phyloP scores from a whole-genome alignment of 1,140 invertebrate species.

The Ditylenchus dipsaci region DNA sequence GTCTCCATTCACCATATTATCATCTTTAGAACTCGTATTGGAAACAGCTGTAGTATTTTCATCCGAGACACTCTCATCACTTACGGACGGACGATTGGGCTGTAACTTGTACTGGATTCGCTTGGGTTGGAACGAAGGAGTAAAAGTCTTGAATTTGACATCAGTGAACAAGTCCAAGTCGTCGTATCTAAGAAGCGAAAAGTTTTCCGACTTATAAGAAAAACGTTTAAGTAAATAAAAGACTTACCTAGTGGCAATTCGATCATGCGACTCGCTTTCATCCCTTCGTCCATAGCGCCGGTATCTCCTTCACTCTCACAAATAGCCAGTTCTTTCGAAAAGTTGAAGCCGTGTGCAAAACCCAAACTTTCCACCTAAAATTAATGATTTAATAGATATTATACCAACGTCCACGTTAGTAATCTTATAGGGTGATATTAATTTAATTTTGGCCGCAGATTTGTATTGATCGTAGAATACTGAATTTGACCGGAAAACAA shows the following conservation, averaged over 20 bases:
- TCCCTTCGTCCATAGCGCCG: background rate
- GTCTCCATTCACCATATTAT: background rate
- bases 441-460: too few species aligned
- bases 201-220: background rate
- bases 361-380: conserved; percentile 26
- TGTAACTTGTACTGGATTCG: background rate
- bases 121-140: background rate
- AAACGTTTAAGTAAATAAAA: background rate
- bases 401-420: too few species aligned
- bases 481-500: too few species aligned
- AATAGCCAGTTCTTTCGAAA: background rate
- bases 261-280: too few species aligned
- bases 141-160: background rate
- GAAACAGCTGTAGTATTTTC: background rate
- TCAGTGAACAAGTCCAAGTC: conserved; percentile 9
- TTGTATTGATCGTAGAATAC: too few species aligned
- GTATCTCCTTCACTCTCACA: background rate
- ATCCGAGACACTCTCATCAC: background rate
- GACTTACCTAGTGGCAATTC: background rate
- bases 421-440: too few species aligned
- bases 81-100: background rate
- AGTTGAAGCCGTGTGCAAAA: conserved; percentile 7
- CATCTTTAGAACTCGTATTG: background rate
- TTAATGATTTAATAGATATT: too few species aligned
- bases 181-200: background rate